phyloP scores from a whole-genome alignment of 2,113 vertebrate species.

The Synodontis membranacea region DNA sequence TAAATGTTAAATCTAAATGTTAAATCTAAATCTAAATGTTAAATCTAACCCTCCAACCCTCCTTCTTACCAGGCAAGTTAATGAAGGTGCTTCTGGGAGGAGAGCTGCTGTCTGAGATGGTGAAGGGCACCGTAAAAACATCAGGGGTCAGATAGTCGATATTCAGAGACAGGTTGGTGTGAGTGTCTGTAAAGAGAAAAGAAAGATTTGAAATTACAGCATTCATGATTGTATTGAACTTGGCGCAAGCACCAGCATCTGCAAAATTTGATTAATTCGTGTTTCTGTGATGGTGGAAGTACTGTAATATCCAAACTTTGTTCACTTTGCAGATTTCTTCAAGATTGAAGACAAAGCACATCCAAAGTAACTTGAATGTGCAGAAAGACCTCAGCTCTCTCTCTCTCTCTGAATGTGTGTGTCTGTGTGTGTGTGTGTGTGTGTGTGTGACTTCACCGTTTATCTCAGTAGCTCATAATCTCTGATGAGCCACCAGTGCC shows the following conservation, averaged over 20 bases:
- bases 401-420: neutral
- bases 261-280: neutral
- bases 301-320: neutral
- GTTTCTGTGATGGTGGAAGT: neutral
- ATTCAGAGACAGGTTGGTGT: slow-evolving; percentile 79
- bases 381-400: neutral
- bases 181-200: slow-evolving; percentile 69
- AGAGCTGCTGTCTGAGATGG: slow-evolving; percentile 76
- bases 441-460: too few relatives aligned
- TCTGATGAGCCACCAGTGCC: neutral
- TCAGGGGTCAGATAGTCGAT: slow-evolving; percentile 76
- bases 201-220: neutral
- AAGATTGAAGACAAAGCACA: slow-evolving; percentile 1
- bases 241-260: neutral
- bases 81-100: slow-evolving; percentile 74
- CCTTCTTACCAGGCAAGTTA: slow-evolving; percentile 73
- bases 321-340: neutral
- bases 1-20: too few relatives aligned
- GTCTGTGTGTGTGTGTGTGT: neutral
- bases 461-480: neutral
- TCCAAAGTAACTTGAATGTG: neutral
- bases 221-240: neutral
- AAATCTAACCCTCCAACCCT: too few relatives aligned
- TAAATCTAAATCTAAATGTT: too few relatives aligned
- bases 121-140: slow-evolving; percentile 74